Evolutionary conservation across 2,797 vertebrate species (phyloP).

Genomic region (Ctenopoma multispine): DNA sequence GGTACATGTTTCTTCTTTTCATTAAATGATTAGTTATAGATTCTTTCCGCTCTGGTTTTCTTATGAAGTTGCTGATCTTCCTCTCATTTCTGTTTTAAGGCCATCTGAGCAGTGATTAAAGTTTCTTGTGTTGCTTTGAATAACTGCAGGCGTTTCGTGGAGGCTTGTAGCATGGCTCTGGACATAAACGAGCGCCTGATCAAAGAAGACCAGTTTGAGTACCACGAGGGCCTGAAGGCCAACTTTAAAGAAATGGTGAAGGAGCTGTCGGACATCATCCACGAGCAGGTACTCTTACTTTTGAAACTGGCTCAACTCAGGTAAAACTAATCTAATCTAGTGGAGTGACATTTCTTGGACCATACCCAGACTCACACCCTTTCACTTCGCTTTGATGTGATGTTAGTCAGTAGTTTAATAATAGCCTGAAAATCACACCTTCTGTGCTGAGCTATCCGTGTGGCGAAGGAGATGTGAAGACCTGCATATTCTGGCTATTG

Average conservation of each 20-base stretch:
- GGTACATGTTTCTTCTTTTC: conserved; percentile 67
- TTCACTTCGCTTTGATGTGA: too few species aligned
- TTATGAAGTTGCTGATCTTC: background rate
- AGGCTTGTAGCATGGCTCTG: conserved; percentile 93
- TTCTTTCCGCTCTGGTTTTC: background rate
- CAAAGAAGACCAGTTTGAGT: conserved; percentile 97
- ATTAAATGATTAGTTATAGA: background rate
- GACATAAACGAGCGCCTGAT: conserved; percentile 96
- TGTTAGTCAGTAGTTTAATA: too few species aligned
- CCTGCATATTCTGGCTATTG: too few species aligned
- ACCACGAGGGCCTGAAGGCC: conserved; percentile 95
- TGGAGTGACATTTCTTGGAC: too few species aligned
- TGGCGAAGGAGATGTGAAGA: too few species aligned
- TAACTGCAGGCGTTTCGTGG: conserved; percentile 89
- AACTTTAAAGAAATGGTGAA: conserved; percentile 99
- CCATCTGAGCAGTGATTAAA: background rate
- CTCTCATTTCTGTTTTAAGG: background rate
- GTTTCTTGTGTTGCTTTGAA: background rate
- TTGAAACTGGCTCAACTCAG: background rate
- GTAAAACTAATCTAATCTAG: background rate
- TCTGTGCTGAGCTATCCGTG: too few species aligned
- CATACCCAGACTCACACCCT: background rate
- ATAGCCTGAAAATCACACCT: too few species aligned
- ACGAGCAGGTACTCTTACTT: conserved; percentile 88
- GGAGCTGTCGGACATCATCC: conserved; percentile 96